Evolutionary conservation across 2,888 invertebrate genomes (phyloP).

Genomic region (Amiota mariae): DNA sequence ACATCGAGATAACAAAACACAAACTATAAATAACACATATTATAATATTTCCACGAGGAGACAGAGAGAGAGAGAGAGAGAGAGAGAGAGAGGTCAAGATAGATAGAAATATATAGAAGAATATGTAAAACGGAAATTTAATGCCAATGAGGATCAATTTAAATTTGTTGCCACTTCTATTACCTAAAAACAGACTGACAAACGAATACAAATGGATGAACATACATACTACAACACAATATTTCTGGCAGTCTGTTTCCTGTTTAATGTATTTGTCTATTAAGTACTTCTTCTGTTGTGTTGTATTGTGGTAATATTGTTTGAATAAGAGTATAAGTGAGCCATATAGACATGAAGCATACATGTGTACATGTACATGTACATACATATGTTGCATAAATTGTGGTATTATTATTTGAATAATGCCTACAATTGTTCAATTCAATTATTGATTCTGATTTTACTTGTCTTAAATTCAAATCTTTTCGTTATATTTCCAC

Average conservation of each 20-base stretch:
- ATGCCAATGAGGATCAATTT: slow-evolving; percentile 41
- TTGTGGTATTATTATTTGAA: slow-evolving; percentile 50
- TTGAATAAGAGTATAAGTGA: slow-evolving; percentile 27
- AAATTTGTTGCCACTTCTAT: slow-evolving; percentile 27
- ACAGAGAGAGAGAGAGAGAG: not conserved
- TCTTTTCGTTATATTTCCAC: not conserved
- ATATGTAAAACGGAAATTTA: slow-evolving; percentile 39
- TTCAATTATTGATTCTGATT: slow-evolving; percentile 14
- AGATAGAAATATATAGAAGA: no score
- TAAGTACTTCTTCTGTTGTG: not conserved
- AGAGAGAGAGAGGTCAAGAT: not conserved
- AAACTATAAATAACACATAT: slow-evolving; percentile 5
- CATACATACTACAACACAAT: slow-evolving; percentile 11
- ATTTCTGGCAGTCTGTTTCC: slow-evolving; percentile 26
- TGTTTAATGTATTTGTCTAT: slow-evolving; percentile 26
- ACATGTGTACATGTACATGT: not conserved
- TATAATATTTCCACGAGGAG: no score
- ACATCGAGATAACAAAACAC: slow-evolving; percentile 17
- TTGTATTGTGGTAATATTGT: not conserved
- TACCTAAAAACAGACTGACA: slow-evolving; percentile 20
- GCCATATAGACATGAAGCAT: slow-evolving; percentile 22
- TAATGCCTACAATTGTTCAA: slow-evolving; percentile 37
- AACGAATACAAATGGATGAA: not conserved
- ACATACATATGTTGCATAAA: slow-evolving; percentile 42
- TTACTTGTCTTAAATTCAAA: not conserved